Percentiles rank a stretch among this genome's conserved stretches.
phyloP scores from a whole-genome alignment of 2,797 vertebrate species.

The Champsocephalus esox region DNA sequence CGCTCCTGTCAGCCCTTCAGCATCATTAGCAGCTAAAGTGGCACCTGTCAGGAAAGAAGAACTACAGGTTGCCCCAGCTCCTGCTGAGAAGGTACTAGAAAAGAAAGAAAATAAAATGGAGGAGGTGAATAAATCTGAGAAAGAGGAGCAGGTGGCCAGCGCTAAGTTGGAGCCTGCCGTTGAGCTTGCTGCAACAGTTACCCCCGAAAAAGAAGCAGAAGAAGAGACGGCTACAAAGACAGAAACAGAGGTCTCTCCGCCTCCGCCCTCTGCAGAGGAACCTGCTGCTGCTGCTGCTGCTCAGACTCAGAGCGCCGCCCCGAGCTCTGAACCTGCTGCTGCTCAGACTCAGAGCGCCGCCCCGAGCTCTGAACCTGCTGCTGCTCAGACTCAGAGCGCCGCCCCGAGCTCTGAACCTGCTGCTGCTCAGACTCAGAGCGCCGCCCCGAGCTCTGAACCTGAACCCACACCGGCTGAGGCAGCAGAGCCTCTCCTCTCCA shows the following conservation, averaged over 20 bases:
- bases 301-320: conserved; percentile 21
- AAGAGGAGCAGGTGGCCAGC: conserved; percentile 52
- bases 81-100: conserved; percentile 40
- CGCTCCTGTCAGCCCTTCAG: conserved; percentile 68
- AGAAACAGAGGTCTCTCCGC: conserved; percentile 41
- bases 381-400: conserved; percentile 14
- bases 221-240: conserved; percentile 50
- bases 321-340: too few species aligned
- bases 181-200: conserved; percentile 31
- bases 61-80: conserved; percentile 17
- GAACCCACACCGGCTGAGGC: conserved; percentile 75
- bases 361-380: conserved; percentile 54
- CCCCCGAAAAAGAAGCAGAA: conserved; percentile 8
- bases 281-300: conserved; percentile 25
- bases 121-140: conserved; percentile 50
- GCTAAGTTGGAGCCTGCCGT: conserved; percentile 26
- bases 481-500: conserved; percentile 85
- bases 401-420: neutral
- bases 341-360: conserved; percentile 23
- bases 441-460: conserved; percentile 56
- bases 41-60: conserved; percentile 61
- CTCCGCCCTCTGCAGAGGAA: conserved; percentile 47
- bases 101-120: conserved; percentile 51
- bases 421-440: conserved; percentile 13
- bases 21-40: conserved; percentile 56